phyloP scores from a whole-genome alignment of 30 jellyfish, hydroid and myxozoan species.

The Chironex yamaguchii region DNA sequence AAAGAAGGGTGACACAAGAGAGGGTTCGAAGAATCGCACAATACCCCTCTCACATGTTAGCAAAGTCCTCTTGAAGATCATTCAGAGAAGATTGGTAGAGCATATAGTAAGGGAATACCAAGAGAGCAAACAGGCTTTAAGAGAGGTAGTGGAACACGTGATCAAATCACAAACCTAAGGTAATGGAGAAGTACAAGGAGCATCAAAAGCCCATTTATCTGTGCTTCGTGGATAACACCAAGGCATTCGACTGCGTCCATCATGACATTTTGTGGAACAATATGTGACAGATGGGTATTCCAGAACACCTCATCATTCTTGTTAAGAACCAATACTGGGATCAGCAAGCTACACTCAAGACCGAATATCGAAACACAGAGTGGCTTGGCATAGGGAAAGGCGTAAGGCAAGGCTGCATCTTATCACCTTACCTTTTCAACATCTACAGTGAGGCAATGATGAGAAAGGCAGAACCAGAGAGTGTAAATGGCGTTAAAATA shows the following conservation, averaged over 20 bases:
- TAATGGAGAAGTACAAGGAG: too few relatives aligned
- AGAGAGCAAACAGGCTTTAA: too few relatives aligned
- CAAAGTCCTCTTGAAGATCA: too few relatives aligned
- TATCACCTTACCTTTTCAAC: slow-evolving; percentile 25
- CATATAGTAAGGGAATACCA: too few relatives aligned
- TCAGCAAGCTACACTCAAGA: slow-evolving; percentile 2
- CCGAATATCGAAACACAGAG: neutral
- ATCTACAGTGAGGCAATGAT: slow-evolving; percentile 6
- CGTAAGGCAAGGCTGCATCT: slow-evolving; percentile 37
- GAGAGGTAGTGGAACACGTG: too few relatives aligned
- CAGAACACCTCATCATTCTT: neutral
- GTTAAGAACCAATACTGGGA: neutral
- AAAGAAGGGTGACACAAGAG: too few relatives aligned
- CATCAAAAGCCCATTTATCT: neutral
- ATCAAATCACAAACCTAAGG: too few relatives aligned
- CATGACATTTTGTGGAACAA: neutral
- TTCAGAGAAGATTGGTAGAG: too few relatives aligned
- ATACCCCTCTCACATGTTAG: too few relatives aligned
- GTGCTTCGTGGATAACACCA: slow-evolving; percentile 10
- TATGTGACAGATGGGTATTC: neutral
- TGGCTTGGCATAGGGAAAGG: slow-evolving; percentile 25
- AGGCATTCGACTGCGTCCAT: slow-evolving; percentile 45
- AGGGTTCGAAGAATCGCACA: too few relatives aligned
- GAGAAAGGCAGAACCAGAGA: slow-evolving; percentile 7
- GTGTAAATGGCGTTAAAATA: neutral